Conservation (phyloP, 35 echinoderm and acorn worm genomes). For the Ophiothrix spiculata region DNA sequence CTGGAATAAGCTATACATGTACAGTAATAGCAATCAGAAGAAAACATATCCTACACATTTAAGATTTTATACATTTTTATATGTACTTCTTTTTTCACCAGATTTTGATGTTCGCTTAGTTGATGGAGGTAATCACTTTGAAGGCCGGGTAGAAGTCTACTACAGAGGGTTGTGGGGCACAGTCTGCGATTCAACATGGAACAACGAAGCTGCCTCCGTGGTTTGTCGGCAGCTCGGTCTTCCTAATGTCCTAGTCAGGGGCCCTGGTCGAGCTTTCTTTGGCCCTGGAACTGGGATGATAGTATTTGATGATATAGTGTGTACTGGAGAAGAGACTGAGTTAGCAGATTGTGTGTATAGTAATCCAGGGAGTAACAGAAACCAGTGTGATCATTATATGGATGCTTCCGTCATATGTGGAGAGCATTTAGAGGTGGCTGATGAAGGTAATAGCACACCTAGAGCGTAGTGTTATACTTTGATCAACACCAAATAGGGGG, state of each 20-base stretch:
- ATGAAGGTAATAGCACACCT: no score
- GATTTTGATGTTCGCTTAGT: constrained; percentile 16
- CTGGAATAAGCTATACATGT: no score
- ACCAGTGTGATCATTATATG: background rate
- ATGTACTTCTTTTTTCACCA: background rate
- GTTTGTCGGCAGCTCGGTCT: constrained; percentile 13
- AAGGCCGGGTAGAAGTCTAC: constrained; percentile 16
- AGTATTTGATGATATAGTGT: background rate
- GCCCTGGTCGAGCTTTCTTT: background rate
- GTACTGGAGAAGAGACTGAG: background rate
- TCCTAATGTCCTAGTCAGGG: background rate
- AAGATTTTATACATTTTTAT: no score
- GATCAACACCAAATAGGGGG: no score
- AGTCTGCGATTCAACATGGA: background rate
- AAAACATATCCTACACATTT: no score
- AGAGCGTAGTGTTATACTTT: no score
- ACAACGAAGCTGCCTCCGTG: background rate
- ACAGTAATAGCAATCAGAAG: no score
- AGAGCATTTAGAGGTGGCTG: no score
- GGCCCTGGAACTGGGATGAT: background rate
- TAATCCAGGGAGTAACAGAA: background rate
- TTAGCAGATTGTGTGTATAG: background rate
- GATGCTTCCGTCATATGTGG: background rate
- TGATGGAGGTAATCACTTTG: background rate
- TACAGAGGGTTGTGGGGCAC: background rate